phyloP scores from a whole-genome alignment of 2,888 invertebrate species.

The Cactoblastis cactorum region DNA sequence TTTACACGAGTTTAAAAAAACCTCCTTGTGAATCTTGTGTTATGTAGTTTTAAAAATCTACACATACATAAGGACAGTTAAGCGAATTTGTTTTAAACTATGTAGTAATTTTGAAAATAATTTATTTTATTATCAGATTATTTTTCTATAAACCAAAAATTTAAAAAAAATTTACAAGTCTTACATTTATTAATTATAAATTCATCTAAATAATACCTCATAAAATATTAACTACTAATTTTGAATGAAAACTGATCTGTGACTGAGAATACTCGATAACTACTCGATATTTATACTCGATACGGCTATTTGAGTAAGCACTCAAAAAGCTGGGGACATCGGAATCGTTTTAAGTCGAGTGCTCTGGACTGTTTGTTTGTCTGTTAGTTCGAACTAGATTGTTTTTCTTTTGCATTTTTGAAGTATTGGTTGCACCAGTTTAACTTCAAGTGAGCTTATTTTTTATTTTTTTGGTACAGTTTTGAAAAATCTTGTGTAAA shows the following conservation, averaged over 20 bases:
- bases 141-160: too few relatives aligned
- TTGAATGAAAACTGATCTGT: background rate
- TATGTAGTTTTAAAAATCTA: too few relatives aligned
- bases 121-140: too few relatives aligned
- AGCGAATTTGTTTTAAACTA: too few relatives aligned
- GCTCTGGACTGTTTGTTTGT: conserved; percentile 28
- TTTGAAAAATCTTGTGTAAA: too few relatives aligned
- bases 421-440: conserved; percentile 32
- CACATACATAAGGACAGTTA: too few relatives aligned
- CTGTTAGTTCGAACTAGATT: conserved; percentile 50
- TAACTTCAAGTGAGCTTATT: conserved; percentile 5
- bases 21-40: too few relatives aligned
- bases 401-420: conserved; percentile 48
- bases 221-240: background rate
- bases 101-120: too few relatives aligned
- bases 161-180: background rate
- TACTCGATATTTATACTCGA: conserved; percentile 5
- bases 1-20: too few relatives aligned
- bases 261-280: background rate
- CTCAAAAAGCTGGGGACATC: conserved; percentile 44
- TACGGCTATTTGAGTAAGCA: conserved; percentile 18
- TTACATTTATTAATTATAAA: background rate
- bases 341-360: conserved; percentile 69
- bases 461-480: conserved; percentile 1
- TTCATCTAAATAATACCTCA: background rate